Percentiles rank a stretch among this genome's conserved stretches.
These are phyloP conservation scores for Euthynnus affinis DNA, from an alignment of 2,797 vertebrate genomes.

Conservation along the genomic window DNA sequence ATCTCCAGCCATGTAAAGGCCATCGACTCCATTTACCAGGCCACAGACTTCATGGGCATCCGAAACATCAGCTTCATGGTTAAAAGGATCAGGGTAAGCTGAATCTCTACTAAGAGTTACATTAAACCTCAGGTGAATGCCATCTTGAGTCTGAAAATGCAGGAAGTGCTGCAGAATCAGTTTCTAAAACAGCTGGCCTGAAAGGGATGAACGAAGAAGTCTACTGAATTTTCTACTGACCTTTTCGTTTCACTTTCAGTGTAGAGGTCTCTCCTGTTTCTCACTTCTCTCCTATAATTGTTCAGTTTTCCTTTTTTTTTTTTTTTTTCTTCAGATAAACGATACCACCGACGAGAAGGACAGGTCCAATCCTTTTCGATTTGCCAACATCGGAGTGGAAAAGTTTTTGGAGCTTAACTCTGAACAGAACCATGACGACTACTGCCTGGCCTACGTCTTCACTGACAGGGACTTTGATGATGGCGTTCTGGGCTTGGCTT, in stretches of 20 bases:
- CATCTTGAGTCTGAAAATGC: conserved; percentile 13
- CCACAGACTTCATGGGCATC: conserved; percentile 95
- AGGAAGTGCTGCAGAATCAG: conserved; percentile 10
- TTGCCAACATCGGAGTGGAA: conserved; percentile 97
- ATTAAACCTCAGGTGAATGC: conserved; percentile 17
- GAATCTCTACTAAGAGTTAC: conserved; percentile 6
- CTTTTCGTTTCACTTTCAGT: background rate
- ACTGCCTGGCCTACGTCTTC: conserved; percentile 98
- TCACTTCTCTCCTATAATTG: background rate
- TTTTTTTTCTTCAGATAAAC: conserved; percentile 89
- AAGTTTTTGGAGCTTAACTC: conserved; percentile 99
- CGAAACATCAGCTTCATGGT: conserved; percentile 99
- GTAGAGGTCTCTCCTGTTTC: background rate
- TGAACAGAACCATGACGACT: conserved; percentile 97
- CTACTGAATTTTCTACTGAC: background rate
- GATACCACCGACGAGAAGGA: conserved; percentile 89
- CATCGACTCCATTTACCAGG: conserved; percentile 95
- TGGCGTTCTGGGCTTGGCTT: conserved; percentile 96
- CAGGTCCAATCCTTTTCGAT: conserved; percentile 93
- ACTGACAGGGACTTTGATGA: conserved; percentile 98
- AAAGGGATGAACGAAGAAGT: conserved; percentile 1
- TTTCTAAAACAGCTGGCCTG: conserved; percentile 14
- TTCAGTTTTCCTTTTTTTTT: conserved; percentile 17
- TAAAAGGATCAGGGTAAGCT: conserved; percentile 95
- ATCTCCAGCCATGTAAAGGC: conserved; percentile 99